A percentile compares a stretch with the other conserved stretches of the same genome.
Conservation (phyloP, 2,797 vertebrate species). For the Anomalospiza imberbis region DNA sequence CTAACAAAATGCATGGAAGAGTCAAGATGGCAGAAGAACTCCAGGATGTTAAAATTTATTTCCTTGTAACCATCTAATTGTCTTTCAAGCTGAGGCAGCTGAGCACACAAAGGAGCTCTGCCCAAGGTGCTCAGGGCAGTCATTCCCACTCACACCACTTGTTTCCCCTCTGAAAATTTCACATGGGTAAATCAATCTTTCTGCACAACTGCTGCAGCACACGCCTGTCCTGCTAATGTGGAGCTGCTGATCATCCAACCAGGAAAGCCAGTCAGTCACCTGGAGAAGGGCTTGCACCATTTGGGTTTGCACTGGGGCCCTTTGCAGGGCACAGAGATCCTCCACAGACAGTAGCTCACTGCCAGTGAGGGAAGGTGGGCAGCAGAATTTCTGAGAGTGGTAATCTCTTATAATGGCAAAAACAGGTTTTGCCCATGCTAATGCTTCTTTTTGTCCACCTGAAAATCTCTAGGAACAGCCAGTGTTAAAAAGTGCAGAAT, state of each 20-base stretch:
- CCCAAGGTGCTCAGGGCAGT: background rate
- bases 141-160: background rate
- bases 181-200: background rate
- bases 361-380: background rate
- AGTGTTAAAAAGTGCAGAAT: background rate
- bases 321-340: background rate
- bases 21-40: background rate
- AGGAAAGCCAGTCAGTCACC: background rate
- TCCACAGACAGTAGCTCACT: background rate
- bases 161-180: background rate
- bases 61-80: background rate
- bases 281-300: background rate
- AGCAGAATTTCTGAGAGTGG: background rate
- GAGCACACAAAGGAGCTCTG: fast-evolving
- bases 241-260: background rate
- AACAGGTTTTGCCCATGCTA: background rate
- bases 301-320: background rate
- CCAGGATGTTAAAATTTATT: background rate
- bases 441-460: background rate
- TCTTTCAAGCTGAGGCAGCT: background rate
- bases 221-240: fast-evolving
- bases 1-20: background rate
- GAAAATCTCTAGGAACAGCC: background rate
- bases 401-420: background rate
- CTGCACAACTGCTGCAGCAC: background rate